These are phyloP conservation scores for Anguilla marmorata DNA, from an alignment of 2,797 vertebrate genomes.

Conservation along the genomic window DNA sequence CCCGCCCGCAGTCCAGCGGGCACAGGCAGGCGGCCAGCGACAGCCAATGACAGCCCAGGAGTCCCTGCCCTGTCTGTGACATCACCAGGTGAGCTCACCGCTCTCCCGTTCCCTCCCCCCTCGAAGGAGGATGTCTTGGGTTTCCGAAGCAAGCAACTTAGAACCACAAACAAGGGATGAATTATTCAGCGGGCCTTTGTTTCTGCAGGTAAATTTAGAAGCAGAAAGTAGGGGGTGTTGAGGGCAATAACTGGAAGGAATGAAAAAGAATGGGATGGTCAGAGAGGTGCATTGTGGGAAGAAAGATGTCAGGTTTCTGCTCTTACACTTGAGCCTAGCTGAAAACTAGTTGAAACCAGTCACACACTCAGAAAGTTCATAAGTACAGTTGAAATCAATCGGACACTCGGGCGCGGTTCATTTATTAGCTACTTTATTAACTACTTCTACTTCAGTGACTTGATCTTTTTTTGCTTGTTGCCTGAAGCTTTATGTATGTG, in stretches of 20 bases:
- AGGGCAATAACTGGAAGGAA: too few relatives aligned
- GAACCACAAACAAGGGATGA: background rate
- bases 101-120: conserved; percentile 4
- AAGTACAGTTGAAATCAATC: background rate
- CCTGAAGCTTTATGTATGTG: background rate
- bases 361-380: background rate
- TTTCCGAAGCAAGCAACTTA: conserved; percentile 3
- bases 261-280: background rate
- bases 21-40: background rate
- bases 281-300: background rate
- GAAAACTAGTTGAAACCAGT: background rate
- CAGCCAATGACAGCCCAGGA: background rate
- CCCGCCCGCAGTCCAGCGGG: background rate
- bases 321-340: background rate
- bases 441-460: background rate
- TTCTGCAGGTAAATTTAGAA: conserved; percentile 39
- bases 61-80: background rate
- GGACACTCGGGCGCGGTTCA: background rate
- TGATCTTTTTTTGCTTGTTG: background rate
- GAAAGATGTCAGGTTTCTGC: background rate
- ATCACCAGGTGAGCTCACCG: conserved; percentile 27
- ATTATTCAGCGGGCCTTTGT: conserved; percentile 30
- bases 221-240: background rate
- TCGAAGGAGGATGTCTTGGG: background rate
- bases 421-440: background rate